These are phyloP conservation scores for Schlechtendalia chinensis DNA, from an alignment of 1,140 invertebrate genomes.

Conservation along the genomic window DNA sequence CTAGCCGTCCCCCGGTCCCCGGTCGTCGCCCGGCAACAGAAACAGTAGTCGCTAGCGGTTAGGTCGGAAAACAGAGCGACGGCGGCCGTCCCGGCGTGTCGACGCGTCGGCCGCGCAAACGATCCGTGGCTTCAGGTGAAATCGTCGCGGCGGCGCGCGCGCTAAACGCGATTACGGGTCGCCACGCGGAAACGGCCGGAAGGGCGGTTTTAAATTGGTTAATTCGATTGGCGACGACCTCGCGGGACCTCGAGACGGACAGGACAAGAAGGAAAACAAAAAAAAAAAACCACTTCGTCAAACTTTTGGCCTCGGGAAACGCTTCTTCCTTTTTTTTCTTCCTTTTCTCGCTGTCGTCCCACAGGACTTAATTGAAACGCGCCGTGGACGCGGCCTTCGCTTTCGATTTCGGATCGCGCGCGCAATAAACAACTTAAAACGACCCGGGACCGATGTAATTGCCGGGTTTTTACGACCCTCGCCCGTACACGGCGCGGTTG, in stretches of 20 bases:
- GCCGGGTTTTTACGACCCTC: constrained; percentile 46
- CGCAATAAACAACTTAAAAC: constrained; percentile 39
- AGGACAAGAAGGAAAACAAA: too few relatives aligned
- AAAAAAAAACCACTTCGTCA: constrained; percentile 41
- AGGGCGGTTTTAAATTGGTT: constrained; percentile 46
- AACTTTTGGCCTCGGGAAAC: constrained; percentile 48
- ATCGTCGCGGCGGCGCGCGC: background rate
- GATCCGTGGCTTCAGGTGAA: constrained; percentile 34
- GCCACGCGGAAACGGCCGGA: constrained; percentile 23
- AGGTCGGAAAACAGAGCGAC: too few relatives aligned
- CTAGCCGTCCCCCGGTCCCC: constrained; percentile 31
- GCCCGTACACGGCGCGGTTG: too few relatives aligned
- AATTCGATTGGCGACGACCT: constrained; percentile 45
- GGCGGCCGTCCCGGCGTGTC: constrained; percentile 35
- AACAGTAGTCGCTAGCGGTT: too few relatives aligned
- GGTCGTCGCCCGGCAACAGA: constrained; percentile 23
- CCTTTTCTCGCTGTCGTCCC: background rate
- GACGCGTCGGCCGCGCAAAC: constrained; percentile 45
- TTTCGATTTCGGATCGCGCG: too few relatives aligned
- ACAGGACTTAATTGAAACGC: constrained; percentile 48
- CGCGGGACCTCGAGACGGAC: constrained; percentile 39
- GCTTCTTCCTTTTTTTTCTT: background rate
- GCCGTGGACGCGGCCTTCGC: too few relatives aligned
- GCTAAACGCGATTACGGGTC: constrained; percentile 32
- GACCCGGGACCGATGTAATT: constrained; percentile 36